These are phyloP conservation scores for Lagenorhynchus albirostris DNA, from an alignment of 2,113 vertebrate genomes.

Conservation along the genomic window DNA sequence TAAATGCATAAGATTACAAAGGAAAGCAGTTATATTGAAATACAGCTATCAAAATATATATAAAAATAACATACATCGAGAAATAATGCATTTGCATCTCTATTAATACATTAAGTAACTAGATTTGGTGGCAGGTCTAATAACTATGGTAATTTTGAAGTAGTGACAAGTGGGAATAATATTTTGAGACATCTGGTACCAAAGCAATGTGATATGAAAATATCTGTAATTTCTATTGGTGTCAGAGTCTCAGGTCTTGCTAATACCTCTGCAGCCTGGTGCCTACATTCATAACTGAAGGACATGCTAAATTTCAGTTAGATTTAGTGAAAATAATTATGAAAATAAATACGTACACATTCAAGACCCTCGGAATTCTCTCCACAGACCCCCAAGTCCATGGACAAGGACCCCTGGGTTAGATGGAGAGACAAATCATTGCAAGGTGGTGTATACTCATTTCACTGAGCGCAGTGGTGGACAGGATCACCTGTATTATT, in stretches of 20 bases:
- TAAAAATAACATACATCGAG: neutral
- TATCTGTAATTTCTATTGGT: neutral
- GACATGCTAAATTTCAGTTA: neutral
- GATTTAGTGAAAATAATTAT: neutral
- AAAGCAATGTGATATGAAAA: neutral
- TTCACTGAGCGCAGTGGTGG: neutral
- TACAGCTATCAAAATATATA: neutral
- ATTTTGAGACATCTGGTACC: conserved; percentile 28
- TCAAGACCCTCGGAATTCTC: neutral
- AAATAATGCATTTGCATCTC: neutral
- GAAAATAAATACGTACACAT: neutral
- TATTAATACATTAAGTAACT: neutral
- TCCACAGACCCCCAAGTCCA: neutral
- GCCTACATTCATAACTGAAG: neutral
- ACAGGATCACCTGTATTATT: fast-evolving
- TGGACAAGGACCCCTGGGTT: neutral
- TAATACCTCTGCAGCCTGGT: no score
- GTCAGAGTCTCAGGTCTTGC: neutral
- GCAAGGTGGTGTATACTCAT: neutral
- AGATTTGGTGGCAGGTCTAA: neutral
- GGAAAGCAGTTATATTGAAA: neutral
- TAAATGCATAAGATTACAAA: neutral
- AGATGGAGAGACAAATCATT: neutral
- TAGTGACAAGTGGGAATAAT: conserved; percentile 8
- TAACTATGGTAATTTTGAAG: neutral